Percentiles rank a stretch among this genome's conserved stretches.
phyloP scores from a whole-genome alignment of 2,113 vertebrate genomes.

The Corvus hawaiiensis region DNA sequence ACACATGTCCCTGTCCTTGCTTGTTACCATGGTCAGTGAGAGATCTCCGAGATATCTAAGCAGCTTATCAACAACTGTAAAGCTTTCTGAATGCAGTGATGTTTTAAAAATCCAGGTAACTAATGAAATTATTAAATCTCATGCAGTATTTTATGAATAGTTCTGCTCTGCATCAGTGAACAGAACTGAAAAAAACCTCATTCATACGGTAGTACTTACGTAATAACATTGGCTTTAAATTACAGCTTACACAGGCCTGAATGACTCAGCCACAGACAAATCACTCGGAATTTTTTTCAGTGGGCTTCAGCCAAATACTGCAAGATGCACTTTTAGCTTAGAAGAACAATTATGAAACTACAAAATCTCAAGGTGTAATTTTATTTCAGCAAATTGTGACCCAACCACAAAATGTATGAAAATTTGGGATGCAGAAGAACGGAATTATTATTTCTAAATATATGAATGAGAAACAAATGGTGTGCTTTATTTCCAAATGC shows the following conservation, averaged over 20 bases:
- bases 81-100: not conserved
- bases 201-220: not conserved
- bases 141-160: not conserved
- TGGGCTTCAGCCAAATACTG: not conserved
- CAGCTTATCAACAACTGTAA: not conserved
- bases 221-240: conserved; percentile 21
- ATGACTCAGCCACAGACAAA: conserved; percentile 14
- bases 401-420: not conserved
- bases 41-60: not conserved
- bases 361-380: not conserved
- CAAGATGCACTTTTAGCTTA: not conserved
- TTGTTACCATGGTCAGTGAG: not conserved
- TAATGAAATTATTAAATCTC: not conserved
- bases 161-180: not conserved
- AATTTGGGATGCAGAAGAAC: not conserved
- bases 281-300: not conserved
- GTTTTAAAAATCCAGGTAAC: not conserved
- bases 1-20: not conserved
- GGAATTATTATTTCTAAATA: not conserved
- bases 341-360: not conserved
- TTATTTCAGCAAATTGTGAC: not conserved
- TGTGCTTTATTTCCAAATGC: not conserved
- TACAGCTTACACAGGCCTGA: not conserved
- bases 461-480: not conserved
- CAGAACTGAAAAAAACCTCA: not conserved